Evolutionary conservation across 2,888 invertebrate genomes (phyloP).

Genomic region (Orthonychiurus folsomi): DNA sequence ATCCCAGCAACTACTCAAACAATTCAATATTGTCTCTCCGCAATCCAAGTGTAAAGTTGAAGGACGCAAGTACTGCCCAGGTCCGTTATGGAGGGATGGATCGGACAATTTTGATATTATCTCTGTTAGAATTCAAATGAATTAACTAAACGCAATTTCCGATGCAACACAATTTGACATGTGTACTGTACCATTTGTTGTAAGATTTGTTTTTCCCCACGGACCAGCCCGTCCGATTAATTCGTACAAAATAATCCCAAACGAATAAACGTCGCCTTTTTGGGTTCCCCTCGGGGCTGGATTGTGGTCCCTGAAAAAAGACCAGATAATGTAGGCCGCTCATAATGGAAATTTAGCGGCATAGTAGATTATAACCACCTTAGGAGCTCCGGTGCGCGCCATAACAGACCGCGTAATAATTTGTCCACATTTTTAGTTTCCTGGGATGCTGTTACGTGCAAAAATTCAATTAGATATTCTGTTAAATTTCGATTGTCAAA

Average conservation of each 20-base stretch:
- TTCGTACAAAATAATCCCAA: slow-evolving; percentile 75
- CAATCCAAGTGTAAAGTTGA: slow-evolving; percentile 40
- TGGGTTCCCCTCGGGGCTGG: slow-evolving; percentile 61
- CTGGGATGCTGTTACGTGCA: slow-evolving; percentile 22
- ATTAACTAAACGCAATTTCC: neutral
- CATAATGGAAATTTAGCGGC: too few species aligned
- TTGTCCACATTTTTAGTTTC: slow-evolving; percentile 21
- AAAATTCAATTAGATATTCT: neutral
- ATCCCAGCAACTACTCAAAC: slow-evolving; percentile 60
- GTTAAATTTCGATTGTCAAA: neutral
- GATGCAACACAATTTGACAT: neutral
- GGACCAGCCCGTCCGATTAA: slow-evolving; percentile 71
- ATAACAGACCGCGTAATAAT: slow-evolving; percentile 49
- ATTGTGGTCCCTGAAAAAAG: slow-evolving; percentile 50
- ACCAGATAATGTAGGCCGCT: too few species aligned
- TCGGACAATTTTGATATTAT: slow-evolving; percentile 30
- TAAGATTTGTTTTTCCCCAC: slow-evolving; percentile 61
- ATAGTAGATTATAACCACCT: too few species aligned
- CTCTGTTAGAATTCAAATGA: slow-evolving; percentile 20
- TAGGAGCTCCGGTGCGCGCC: slow-evolving; percentile 67
- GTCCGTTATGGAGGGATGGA: slow-evolving; percentile 20
- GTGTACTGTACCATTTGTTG: slow-evolving; percentile 7
- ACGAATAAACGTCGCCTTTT: slow-evolving; percentile 75
- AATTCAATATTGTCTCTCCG: slow-evolving; percentile 45
- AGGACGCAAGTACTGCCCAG: slow-evolving; percentile 26